A percentile compares a stretch with the other conserved stretches of the same genome.
phyloP scores from a whole-genome alignment of 2,797 vertebrate species.

The Rhabdomys pumilio region DNA sequence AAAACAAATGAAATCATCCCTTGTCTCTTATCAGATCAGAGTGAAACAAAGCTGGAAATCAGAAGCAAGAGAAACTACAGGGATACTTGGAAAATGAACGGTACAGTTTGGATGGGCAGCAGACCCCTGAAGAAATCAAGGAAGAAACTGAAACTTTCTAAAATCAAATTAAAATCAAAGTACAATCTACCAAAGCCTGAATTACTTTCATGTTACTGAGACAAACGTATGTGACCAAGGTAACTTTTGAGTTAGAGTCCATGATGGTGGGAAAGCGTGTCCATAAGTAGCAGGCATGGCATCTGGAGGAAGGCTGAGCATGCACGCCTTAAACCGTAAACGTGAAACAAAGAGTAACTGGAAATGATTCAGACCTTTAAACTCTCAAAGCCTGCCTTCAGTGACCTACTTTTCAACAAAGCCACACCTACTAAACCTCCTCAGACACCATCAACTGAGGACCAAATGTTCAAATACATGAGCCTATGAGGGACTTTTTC shows the following conservation, averaged over 20 bases:
- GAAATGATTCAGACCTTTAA: background rate
- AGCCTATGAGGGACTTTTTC: background rate
- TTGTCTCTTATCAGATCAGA: background rate
- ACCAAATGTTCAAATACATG: background rate
- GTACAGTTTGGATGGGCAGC: background rate
- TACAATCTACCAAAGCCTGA: background rate
- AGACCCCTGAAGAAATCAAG: background rate
- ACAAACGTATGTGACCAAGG: background rate
- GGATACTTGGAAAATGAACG: background rate
- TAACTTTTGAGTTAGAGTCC: background rate
- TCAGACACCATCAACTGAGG: background rate
- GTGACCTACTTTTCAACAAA: background rate
- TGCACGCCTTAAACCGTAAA: background rate
- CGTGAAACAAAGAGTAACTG: background rate
- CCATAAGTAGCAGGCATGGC: background rate
- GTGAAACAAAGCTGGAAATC: background rate
- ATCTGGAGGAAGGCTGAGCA: background rate
- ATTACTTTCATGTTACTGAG: background rate
- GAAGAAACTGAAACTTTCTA: background rate
- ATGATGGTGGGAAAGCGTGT: background rate
- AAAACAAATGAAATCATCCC: background rate
- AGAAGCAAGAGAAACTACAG: background rate
- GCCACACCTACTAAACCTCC: background rate
- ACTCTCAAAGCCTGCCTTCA: background rate
- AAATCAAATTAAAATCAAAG: slow-evolving; percentile 3